phyloP scores from a whole-genome alignment of 2,113 vertebrate species.

The Salvelinus fontinalis region DNA sequence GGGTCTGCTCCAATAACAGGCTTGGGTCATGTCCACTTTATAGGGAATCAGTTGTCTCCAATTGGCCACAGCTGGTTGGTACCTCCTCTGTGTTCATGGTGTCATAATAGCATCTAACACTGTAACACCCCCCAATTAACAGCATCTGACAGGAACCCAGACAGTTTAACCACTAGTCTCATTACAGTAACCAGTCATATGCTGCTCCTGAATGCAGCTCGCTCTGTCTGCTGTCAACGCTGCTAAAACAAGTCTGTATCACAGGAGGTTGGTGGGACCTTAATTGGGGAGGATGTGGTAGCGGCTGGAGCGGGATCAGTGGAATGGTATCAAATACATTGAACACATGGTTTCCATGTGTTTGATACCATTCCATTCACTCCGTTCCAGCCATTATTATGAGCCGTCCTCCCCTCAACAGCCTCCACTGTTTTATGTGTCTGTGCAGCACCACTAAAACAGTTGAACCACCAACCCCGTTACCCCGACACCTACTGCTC shows the following conservation, averaged over 20 bases:
- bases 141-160: conserved; percentile 3
- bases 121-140: conserved; percentile 13
- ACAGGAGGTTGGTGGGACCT: no score
- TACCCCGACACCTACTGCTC: not conserved
- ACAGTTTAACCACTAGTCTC: not conserved
- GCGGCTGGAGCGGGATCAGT: no score
- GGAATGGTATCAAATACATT: no score
- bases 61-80: not conserved
- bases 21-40: no score
- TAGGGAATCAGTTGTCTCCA: no score
- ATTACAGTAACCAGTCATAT: not conserved
- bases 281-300: no score
- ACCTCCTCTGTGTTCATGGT: not conserved
- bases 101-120: not conserved
- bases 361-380: no score
- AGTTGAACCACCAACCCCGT: not conserved
- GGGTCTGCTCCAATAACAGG: no score
- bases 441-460: not conserved
- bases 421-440: not conserved
- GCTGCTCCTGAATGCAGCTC: not conserved
- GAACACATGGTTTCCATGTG: no score
- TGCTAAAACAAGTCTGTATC: not conserved
- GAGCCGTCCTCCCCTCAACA: no score
- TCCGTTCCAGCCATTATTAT: no score
- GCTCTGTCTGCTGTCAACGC: not conserved